Evolutionary conservation across 1,140 invertebrate genomes (phyloP), one percentile per base, ranked within the genome.

Genomic region (Drosophila ananassae): DNA sequence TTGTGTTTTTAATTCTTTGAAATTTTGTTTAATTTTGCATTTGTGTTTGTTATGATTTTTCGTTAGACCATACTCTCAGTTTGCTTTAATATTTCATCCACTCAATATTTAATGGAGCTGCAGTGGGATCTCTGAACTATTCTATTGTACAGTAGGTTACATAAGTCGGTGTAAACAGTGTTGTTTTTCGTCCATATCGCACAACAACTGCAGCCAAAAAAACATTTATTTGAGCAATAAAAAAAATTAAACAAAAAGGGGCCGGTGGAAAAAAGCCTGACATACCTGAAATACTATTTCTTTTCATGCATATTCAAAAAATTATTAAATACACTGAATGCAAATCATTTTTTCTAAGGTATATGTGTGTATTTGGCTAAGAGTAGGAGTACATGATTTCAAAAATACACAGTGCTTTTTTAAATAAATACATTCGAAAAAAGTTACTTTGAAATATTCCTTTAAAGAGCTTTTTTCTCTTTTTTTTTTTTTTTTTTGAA

Each of bases 241-340:
- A 69, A 44, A 63, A 71, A 41, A 30, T 54, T 58, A 61, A 81
- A 67, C 54, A 55, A 76, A 78, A 62, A 71, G 72, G 57, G 50
- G 28, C 39, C 62, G n/a, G n/a, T n/a, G n/a, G n/a, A n/a, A n/a
- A n/a, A n/a, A 53, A 59, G 1, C 25, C 25, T 58, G 71, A 50
- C 12, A 48, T 64, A 59, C 13, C 13, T 37, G 34, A 62, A 64
- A 72, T 55, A 64, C 55, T 44, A 66, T 63, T 53, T 34, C 25
- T 69, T 67, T 60, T 34, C 73, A 28, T 89, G 79, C 79, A 89
- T 89, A 89, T 89, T 89, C 76, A 83, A 89, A 89, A 74, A 77
- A 79, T 64, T 83, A 82, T 82, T 76, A 77, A 47, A 51, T 56
- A 47, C 50, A 61, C 53, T 2, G 34, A 25, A 10, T 5, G 41